phyloP scores from a whole-genome alignment of 2,888 invertebrate species.

The Leptinotarsa juncta region DNA sequence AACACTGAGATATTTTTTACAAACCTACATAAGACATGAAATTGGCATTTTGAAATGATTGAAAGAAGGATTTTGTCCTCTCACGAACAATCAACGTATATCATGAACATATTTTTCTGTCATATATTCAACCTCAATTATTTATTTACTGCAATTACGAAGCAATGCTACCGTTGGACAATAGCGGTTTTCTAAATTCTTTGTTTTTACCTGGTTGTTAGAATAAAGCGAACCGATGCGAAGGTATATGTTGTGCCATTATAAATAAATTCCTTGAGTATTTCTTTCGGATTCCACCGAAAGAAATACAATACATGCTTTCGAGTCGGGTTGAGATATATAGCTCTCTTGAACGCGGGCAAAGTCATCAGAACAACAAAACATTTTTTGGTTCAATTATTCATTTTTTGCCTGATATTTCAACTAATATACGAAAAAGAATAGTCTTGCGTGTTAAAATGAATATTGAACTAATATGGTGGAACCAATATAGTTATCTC shows the following conservation, averaged over 20 bases:
- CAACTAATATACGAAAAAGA: too few relatives aligned
- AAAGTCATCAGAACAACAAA: background rate
- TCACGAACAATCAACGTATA: slow-evolving; percentile 6
- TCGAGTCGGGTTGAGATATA: slow-evolving; percentile 51
- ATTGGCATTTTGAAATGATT: slow-evolving; percentile 22
- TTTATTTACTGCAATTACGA: slow-evolving; percentile 58
- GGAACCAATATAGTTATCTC: too few relatives aligned
- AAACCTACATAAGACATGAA: too few relatives aligned
- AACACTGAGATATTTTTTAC: background rate
- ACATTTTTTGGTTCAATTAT: too few relatives aligned
- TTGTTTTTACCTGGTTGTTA: slow-evolving; percentile 51
- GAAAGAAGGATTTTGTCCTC: background rate
- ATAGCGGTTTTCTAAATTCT: slow-evolving; percentile 53
- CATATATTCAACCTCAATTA: slow-evolving; percentile 42
- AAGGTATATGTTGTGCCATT: slow-evolving; percentile 50
- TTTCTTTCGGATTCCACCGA: slow-evolving; percentile 53
- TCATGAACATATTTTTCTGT: slow-evolving; percentile 32
- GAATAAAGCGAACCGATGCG: slow-evolving; percentile 46
- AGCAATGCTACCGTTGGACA: slow-evolving; percentile 55
- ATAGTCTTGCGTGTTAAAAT: too few relatives aligned
- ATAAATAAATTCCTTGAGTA: slow-evolving; percentile 57
- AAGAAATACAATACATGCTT: slow-evolving; percentile 54
- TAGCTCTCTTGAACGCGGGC: slow-evolving; percentile 28
- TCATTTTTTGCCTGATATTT: too few relatives aligned
- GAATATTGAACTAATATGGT: too few relatives aligned